Base-by-base conservation (phyloP, 35 echinoderm and acorn worm genomes). In the Ophioderma brevispina region DNA sequence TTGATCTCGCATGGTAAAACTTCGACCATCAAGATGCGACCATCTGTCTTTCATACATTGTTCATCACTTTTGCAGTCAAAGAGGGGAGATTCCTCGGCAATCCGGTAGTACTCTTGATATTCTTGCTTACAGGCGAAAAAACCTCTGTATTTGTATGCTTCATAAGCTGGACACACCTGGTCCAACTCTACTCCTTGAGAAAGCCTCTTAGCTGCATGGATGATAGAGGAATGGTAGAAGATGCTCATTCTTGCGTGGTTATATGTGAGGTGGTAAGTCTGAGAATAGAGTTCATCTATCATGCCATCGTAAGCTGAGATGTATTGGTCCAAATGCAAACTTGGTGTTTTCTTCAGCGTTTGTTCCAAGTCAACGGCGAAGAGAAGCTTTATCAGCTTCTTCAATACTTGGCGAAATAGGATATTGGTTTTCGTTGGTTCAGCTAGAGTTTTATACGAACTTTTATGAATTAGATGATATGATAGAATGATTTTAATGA, bases 61-160 rank as follows among this genome's bases (percentile, higher is more conserved):
- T 38, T 81, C 13, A n/a, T n/a, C n/a, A 70, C 10, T 70, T 18
- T 43, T 88, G 42, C 87, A 89, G 25, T 37, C 79, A 31, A 81
- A 36, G 0, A 81, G 14, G 23, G 31, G 34, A 39, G 35, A 43
- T 6, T 37, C 31, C 11, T 43, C 19, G 23, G 76, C 76, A 39
- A 38, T 28, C 36, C 78, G 38, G 8, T 37, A 37, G 41, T 88
- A 75, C 14, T 55, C 40, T 37, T 59, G 41, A 30, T 89, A 89
- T 40, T 89, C 87, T 38, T 89, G 87, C 36, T 80, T 50, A 39
- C 87, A 89, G 0, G 38, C 55, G 39, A 89, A 89, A 11, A 89
- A n/a, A 36, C 87, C 87, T 34, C 41, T 31, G 25, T 81, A 39
- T 36, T 89, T 40, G 33, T 89, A 89, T 31, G 87, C 87, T 15